Base-by-base conservation (phyloP, 1,140 invertebrate species). In the Delia radicum region DNA sequence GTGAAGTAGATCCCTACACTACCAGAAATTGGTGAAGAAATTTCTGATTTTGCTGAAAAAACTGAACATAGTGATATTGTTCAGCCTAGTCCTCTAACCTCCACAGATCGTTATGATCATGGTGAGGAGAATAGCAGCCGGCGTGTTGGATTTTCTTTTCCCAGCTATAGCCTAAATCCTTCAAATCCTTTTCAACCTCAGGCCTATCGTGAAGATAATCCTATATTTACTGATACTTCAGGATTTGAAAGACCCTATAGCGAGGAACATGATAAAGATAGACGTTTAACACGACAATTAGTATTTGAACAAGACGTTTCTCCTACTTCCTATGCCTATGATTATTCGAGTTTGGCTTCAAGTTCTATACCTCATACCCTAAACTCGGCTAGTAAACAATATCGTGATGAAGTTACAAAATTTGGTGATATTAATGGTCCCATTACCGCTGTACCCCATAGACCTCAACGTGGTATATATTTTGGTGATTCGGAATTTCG, bases 401-500 rank as follows among this genome's bases (percentile, higher is more conserved):
- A 82, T 73, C 82, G 84, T 28, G 85, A 86, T 27, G 85, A 86
- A 55, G 85, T 86, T 1, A 86, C 85, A 37, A 86, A 86, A 74
- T 86, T 86, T 31, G 85, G 85, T 0, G 85, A 86, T 15, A 79
- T 85, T 28, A 86, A 86, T 72, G 85, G 85, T 46, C 85, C 85
- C 0, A 84, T 86, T 13, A 86, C 85, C 5, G 83, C 83, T 0
- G 7, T 85, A 42, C 83, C 82, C 0, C 82, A 84, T 18, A 78
- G 82, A 5, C 79, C 80, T 0, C 80, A 82, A 29, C 76, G 83
- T 5, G 84, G 81, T 0, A 76, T 83, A 18, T 85, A 80, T 76
- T 85, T 83, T 15, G 81, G 81, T 18, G 83, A 85, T 31, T 81
- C 81, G 0, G 81, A 85, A 27, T 83, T 83, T 69, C 73, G 81